Evolutionary conservation across 2,888 invertebrate species (phyloP).

Genomic region (Protodeltote pygarga): DNA sequence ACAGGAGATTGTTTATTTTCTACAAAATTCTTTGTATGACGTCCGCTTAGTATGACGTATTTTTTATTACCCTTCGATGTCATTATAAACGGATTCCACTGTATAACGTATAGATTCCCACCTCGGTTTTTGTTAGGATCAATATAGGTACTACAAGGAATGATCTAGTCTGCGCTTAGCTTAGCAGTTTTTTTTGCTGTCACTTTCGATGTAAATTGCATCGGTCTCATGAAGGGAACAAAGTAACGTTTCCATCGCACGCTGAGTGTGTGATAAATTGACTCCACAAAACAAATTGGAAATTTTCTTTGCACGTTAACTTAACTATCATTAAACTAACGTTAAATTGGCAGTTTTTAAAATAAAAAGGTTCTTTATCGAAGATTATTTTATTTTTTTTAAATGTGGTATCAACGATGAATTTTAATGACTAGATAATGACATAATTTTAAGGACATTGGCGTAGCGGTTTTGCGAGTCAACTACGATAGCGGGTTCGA

Average conservation of each 20-base stretch:
- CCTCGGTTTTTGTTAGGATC: constrained; percentile 2
- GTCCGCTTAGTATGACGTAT: no score
- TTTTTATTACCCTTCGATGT: background rate
- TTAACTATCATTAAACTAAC: constrained; percentile 49
- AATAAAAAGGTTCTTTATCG: constrained; percentile 33
- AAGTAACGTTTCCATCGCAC: constrained; percentile 37
- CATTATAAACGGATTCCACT: background rate
- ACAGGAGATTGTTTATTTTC: no score
- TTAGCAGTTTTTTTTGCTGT: constrained; percentile 52
- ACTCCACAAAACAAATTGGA: constrained; percentile 49
- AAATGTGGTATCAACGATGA: no score
- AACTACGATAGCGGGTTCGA: no score
- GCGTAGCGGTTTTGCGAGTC: no score
- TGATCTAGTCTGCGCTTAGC: constrained; percentile 18
- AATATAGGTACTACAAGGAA: constrained; percentile 22
- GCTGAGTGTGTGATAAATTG: constrained; percentile 39
- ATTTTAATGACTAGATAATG: no score
- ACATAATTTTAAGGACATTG: no score
- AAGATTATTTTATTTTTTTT: no score
- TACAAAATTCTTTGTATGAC: no score
- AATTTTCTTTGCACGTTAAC: constrained; percentile 52
- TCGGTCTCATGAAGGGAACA: constrained; percentile 61
- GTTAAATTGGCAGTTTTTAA: constrained; percentile 45
- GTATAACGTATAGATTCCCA: no score
- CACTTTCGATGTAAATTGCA: constrained; percentile 70